These are phyloP conservation scores for Phenganax marumi DNA, from an alignment of 92 coral and sea anemone genomes.

Conservation along the genomic window DNA sequence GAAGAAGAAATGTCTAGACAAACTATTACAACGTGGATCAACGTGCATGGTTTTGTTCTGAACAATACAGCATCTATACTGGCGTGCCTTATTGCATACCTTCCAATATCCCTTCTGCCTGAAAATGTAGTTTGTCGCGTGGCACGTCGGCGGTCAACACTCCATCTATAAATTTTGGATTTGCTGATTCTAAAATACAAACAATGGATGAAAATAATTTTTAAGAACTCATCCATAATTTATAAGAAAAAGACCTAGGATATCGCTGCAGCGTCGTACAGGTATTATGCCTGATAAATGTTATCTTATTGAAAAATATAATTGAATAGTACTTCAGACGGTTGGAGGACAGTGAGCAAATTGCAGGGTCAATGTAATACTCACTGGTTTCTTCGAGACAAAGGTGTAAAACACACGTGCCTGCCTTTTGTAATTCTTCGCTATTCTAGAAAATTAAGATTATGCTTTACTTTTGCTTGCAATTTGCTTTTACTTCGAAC, in stretches of 20 bases:
- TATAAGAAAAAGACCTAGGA: too few relatives aligned
- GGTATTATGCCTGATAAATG: too few relatives aligned
- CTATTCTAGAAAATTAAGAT: conserved; percentile 18
- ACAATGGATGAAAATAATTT: neutral
- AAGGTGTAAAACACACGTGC: conserved; percentile 20
- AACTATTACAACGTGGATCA: too few relatives aligned
- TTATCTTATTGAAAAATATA: neutral
- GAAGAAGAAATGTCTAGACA: too few relatives aligned
- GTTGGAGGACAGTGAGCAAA: neutral
- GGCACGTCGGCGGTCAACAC: neutral
- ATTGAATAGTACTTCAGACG: neutral
- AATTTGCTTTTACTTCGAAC: too few relatives aligned
- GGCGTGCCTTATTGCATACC: too few relatives aligned
- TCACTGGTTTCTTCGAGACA: conserved; percentile 20
- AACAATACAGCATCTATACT: too few relatives aligned
- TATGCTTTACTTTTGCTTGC: too few relatives aligned
- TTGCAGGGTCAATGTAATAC: neutral
- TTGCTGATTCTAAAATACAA: neutral
- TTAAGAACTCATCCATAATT: too few relatives aligned
- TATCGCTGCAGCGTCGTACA: too few relatives aligned
- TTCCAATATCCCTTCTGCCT: neutral
- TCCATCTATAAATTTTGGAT: neutral
- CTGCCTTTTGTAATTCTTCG: conserved; percentile 38
- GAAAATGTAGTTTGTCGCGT: neutral
- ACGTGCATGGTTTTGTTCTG: too few relatives aligned